Evolutionary conservation across 2,888 invertebrate species (phyloP), one percentile per base, ranked within the genome.

Genomic region (Rotaria sp.): DNA sequence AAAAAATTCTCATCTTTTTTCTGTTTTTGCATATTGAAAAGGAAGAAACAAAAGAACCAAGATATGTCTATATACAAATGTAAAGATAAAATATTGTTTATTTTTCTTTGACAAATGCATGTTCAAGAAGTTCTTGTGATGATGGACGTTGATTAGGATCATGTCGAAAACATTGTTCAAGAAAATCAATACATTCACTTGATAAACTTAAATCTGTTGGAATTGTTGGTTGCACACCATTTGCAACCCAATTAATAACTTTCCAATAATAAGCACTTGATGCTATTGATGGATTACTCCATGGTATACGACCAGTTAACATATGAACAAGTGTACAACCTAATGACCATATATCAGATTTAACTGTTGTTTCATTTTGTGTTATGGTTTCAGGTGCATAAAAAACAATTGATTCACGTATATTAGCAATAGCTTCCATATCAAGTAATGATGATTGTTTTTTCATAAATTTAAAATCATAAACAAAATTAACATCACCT

Each of bases 401-500:
- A 18, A 80, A 80, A 45, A 45, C 45, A 80, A 80, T 80, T 26
- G 80, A 80, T 80, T 80, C 80, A n/a, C 80, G 80, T n/a, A 80
- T 80, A 80, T 41, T 45, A 8, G 45, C 45, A n/a, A 80, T 45
- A 4, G 13, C 80, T 45, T 80, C 80, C 45, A 80, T 45, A 13
- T 80, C 80, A 2, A 45, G n/a, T 45, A 80, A 4, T 45, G 41
- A 45, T 80, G 41, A 45, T n/a, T 80, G 41, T 80, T 45, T 41
- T 45, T 80, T 80, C 80, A 80, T 80, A n/a, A 80, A 80, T 80
- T 80, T 80, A 45, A 80, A 80, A 45, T 80, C 80, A 80, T 80
- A 80, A 45, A 80, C 80, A 45, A 80, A 80, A 80, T 80, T 80
- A 13, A 80, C 41, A 45, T 80, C 80, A 45, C 80, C 80, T 26